phyloP scores from a whole-genome alignment of 2,113 vertebrate species.

The Corythornis madagascariensis region DNA sequence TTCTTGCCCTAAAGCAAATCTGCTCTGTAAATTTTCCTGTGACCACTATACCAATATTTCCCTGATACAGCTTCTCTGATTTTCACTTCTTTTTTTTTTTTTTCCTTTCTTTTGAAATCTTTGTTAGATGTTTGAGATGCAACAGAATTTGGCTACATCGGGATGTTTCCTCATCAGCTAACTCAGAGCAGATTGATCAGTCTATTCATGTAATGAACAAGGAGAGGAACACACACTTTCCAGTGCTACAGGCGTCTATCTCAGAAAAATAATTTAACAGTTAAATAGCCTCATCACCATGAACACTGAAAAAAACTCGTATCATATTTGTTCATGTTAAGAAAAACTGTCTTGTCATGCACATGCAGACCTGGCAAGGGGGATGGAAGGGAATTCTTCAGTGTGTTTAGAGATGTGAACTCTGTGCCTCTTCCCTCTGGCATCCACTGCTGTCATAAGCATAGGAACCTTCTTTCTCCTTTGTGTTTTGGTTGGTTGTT shows the following conservation, averaged over 20 bases:
- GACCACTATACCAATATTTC: background rate
- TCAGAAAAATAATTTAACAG: background rate
- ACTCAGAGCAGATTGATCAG: background rate
- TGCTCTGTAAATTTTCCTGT: background rate
- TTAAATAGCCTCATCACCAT: background rate
- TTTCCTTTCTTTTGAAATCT: background rate
- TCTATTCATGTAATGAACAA: background rate
- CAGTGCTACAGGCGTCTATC: background rate
- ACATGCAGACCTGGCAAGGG: background rate
- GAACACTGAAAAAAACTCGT: background rate
- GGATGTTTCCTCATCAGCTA: background rate
- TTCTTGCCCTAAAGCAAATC: slow-evolving; percentile 23
- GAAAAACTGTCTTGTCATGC: background rate
- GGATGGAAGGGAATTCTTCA: background rate
- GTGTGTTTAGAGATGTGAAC: fast-evolving
- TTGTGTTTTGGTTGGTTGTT: no score
- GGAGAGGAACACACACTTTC: background rate
- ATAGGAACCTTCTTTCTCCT: background rate
- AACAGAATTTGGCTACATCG: background rate
- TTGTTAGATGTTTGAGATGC: background rate
- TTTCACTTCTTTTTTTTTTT: background rate
- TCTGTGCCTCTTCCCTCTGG: background rate
- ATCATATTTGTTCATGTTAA: background rate
- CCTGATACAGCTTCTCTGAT: background rate
- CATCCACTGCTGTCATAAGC: background rate